These are phyloP conservation scores for Tinea trinotella DNA, from an alignment of 2,888 invertebrate genomes.

Conservation along the genomic window DNA sequence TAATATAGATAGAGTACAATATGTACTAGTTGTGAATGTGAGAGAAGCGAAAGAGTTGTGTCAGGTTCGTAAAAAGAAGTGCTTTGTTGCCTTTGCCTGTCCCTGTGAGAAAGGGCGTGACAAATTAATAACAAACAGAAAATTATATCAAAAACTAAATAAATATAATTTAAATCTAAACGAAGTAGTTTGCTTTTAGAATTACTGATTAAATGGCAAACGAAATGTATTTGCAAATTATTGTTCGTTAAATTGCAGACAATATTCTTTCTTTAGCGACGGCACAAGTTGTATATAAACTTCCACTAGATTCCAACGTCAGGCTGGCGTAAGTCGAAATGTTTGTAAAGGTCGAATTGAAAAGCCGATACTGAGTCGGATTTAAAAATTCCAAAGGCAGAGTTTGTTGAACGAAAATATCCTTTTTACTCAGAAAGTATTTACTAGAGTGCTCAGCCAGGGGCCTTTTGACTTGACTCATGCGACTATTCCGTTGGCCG, in stretches of 20 bases:
- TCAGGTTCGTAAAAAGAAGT: too few relatives aligned
- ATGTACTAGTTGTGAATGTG: too few relatives aligned
- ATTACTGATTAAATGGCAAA: too few relatives aligned
- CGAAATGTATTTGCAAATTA: background rate
- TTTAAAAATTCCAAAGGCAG: constrained; percentile 17
- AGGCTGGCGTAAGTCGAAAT: background rate
- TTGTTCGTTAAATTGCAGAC: background rate
- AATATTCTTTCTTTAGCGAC: constrained; percentile 5
- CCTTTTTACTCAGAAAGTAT: constrained; percentile 19
- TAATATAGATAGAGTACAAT: too few relatives aligned
- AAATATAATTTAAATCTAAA: too few relatives aligned
- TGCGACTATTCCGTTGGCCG: constrained; percentile 17
- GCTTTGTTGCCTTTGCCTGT: too few relatives aligned
- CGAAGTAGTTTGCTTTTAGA: too few relatives aligned
- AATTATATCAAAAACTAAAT: too few relatives aligned
- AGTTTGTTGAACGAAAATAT: constrained; percentile 19
- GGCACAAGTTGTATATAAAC: constrained; percentile 8
- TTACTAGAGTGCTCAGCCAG: background rate
- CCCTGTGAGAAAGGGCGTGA: too few relatives aligned
- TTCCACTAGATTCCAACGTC: constrained; percentile 9
- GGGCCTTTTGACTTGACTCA: constrained; percentile 17
- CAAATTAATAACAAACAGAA: too few relatives aligned
- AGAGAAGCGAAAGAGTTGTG: too few relatives aligned
- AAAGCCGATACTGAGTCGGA: constrained; percentile 17
- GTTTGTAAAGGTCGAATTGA: constrained; percentile 15